Evolutionary conservation across 2,888 invertebrate genomes (phyloP), one percentile per base, ranked within the genome.

Genomic region (Noctua janthe): DNA sequence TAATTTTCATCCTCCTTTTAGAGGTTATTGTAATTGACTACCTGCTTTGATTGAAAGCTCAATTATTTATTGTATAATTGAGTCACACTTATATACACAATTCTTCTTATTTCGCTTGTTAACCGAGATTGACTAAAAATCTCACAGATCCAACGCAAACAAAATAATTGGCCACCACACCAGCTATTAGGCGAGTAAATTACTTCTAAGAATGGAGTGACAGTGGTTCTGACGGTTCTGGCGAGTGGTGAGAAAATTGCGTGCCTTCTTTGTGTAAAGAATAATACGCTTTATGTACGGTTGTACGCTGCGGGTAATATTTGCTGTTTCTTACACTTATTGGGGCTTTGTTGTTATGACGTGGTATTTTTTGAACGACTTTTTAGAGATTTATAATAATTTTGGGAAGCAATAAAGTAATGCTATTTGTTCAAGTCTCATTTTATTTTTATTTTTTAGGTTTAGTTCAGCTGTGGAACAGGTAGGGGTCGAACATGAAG

Each of bases 121-220:
- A 70, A 56, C 39, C 43, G 20, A 29, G 54, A 59, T 82, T 15
- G 49, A 39, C 49, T 81, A n/a, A 59, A 80, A 81, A 59, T 29
- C 82, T 49, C 62, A 11, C 51, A 62, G 51, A 78, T 83, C 64
- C 75, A 75, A n/a, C 51, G 35, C 70, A 79, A 79, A 79, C 74
- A 80, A 79, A 82, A 83, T 88, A 87, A 88, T 87, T 83, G 87
- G 78, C 74, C 10, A 67, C 47, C 88, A 88, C 86, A 87, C 86
- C 82, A 80, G 79, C 76, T 76, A 84, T 78, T 78, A 82, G 72
- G 81, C 71, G 70, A 88, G 89, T 80, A 88, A 89, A 89, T 89
- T 89, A 88, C 81, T 82, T 81, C 77, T 69, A 82, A 79, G 80
- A 72, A 73, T 83, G 56, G 79, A 82, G 83, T 84, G 87, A 84